phyloP scores from a whole-genome alignment of 2,113 vertebrate genomes.

The Microtus ochrogaster region DNA sequence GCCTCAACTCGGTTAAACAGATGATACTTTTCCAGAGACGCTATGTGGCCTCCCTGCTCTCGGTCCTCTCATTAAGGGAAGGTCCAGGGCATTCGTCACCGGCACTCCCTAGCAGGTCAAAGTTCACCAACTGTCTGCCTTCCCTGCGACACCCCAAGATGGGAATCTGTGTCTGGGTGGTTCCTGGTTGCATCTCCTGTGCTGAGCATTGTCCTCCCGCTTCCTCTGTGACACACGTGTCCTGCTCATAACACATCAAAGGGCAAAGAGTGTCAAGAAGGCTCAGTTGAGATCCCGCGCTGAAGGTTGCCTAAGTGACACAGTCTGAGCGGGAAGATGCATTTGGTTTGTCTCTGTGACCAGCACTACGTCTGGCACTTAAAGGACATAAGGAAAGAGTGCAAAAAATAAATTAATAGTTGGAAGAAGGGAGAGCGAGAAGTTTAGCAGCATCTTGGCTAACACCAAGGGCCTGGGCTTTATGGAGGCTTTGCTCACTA shows the following conservation, averaged over 20 bases:
- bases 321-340: background rate
- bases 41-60: background rate
- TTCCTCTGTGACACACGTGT: background rate
- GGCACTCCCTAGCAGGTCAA: background rate
- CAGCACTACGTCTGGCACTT: background rate
- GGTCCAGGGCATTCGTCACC: background rate
- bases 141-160: background rate
- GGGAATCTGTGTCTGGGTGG: background rate
- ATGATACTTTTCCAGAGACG: background rate
- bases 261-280: background rate
- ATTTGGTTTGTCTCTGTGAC: background rate
- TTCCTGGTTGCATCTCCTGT: background rate
- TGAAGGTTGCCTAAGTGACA: background rate
- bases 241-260: background rate
- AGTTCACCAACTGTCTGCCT: background rate
- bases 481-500: background rate
- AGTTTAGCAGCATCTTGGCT: background rate
- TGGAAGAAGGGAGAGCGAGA: background rate
- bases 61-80: too few species aligned
- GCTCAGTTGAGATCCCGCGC: background rate
- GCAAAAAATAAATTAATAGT: background rate
- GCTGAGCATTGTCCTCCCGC: background rate
- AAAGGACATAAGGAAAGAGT: background rate
- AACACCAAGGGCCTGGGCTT: background rate
- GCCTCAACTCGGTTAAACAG: background rate